Evolutionary conservation across 1,140 invertebrate species (phyloP), one percentile per base, ranked within the genome.

Genomic region (Drosophila seguyi): DNA sequence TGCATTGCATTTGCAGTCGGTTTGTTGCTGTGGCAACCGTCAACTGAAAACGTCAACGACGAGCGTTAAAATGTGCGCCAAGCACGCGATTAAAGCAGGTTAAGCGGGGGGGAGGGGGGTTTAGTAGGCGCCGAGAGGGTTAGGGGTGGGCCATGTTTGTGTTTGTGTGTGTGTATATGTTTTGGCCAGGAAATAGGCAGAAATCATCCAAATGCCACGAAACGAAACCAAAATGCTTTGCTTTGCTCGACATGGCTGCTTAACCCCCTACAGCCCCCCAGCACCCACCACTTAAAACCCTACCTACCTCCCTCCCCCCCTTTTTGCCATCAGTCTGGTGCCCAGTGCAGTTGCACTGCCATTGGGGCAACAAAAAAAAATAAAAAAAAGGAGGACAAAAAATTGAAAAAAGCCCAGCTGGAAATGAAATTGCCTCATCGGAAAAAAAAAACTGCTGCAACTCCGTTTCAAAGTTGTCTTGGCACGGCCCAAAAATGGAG

Each of bases 181-280:
- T 66, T 69, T 53, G 44, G 62, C 61, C 75, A 71, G 75, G 75
- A 87, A 86, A 87, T 86, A 86, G 75, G 84, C 84, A 88, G 80
- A 87, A 87, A 88, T 87, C 79, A 87, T 77, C 84, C 72, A 88
- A 87, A 87, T 87, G 84, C 80, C 84, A 87, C 79, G 76, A 68
- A 78, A 78, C 75, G 75, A 86, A 75, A 88, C 76, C 75, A 75
- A 86, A 72, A 25, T 73, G 74, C 67, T 59, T 65, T 81, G 62
- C 62, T 74, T 76, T 53, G 18, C 22, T 52, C 31, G 45, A 20
- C 10, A 22, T 50, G n/a, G 34, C 41, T 6, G 5, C 20, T n/a
- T 18, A 20, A 11, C 8, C 29, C 29, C 18, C 39, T 1, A 16
- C 16, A 3, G 58, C 58, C 71, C 77, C 31, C 27, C 69, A 3